Conservation (phyloP, 2,888 invertebrate genomes). For the Metellina segmentata region DNA sequence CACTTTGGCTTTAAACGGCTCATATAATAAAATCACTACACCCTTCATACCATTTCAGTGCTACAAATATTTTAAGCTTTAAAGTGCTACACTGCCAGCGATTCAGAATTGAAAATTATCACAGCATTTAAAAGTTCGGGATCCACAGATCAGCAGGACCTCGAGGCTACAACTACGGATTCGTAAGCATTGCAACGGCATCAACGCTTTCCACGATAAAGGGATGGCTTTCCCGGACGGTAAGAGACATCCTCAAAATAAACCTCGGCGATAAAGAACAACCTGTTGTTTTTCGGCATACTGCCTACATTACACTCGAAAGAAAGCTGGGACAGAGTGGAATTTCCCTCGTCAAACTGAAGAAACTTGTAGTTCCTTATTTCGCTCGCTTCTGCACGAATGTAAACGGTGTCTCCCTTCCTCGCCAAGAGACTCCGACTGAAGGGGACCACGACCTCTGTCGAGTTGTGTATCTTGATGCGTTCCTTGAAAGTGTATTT, state of each 20-base stretch:
- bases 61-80: too few species aligned
- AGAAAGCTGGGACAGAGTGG: not conserved
- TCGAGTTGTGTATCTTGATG: constrained; percentile 11
- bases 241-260: not conserved
- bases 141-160: too few species aligned
- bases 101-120: too few species aligned
- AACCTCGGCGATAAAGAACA: constrained; percentile 53
- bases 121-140: too few species aligned
- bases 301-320: constrained; percentile 29
- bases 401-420: not conserved
- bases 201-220: too few species aligned
- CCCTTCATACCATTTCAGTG: too few species aligned
- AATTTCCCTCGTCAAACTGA: constrained; percentile 41
- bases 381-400: constrained; percentile 38
- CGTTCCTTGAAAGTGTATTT: constrained; percentile 22
- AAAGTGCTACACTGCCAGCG: too few species aligned
- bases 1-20: too few species aligned
- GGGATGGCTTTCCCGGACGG: too few species aligned
- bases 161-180: too few species aligned
- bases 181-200: too few species aligned
- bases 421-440: not conserved
- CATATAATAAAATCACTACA: too few species aligned
- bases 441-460: constrained; percentile 10
- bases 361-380: constrained; percentile 36
- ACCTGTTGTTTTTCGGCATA: constrained; percentile 24